Conservation (phyloP, 2,797 vertebrate species). For the Morus bassanus region DNA sequence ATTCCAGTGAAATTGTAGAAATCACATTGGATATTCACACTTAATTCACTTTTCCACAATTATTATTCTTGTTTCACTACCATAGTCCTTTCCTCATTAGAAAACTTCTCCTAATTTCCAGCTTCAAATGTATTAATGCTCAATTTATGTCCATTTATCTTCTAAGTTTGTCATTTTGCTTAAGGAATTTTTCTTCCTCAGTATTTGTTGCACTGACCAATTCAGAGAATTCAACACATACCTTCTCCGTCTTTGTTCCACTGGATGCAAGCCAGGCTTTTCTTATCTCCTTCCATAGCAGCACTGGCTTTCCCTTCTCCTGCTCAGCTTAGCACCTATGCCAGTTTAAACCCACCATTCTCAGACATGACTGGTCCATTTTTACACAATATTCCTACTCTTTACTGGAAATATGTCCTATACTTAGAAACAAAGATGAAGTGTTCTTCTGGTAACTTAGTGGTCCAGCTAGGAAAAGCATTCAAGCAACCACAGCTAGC, state of each 20-base stretch:
- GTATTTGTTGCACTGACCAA: not conserved
- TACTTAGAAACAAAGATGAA: not conserved
- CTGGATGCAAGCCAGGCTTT: not conserved
- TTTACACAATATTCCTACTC: not conserved
- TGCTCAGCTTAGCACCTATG: not conserved
- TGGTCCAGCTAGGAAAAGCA: not conserved
- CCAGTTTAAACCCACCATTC: not conserved
- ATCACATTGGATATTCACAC: not conserved
- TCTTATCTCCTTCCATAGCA: not conserved
- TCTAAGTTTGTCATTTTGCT: not conserved
- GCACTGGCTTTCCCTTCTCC: not conserved
- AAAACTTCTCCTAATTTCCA: not conserved
- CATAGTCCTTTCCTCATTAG: not conserved
- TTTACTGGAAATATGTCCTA: not conserved
- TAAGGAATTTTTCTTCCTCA: not conserved
- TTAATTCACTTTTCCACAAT: not conserved
- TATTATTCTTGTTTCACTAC: not conserved
- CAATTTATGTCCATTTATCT: not conserved
- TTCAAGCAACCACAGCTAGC: not conserved
- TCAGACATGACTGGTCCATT: fast-evolving
- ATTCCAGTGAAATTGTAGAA: not conserved
- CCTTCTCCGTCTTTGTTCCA: not conserved
- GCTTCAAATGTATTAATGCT: not conserved
- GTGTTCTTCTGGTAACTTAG: not conserved
- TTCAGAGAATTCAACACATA: not conserved